Conservation (phyloP, 1,140 invertebrate genomes). For the Drosophila sp. region DNA sequence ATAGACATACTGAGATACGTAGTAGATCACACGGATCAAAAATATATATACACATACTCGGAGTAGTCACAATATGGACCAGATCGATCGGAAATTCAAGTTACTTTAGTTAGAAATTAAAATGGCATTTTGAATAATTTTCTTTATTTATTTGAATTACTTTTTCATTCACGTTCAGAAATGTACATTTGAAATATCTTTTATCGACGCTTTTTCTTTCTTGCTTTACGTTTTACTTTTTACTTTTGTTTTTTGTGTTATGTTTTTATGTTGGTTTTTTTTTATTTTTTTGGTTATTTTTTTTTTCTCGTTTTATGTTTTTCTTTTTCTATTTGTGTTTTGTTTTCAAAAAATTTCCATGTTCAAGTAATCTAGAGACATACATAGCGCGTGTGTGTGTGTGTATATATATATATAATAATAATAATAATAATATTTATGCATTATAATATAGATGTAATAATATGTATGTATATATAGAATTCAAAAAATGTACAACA, state of each 20-base stretch:
- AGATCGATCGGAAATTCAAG: too few species aligned
- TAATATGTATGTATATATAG: constrained; percentile 59
- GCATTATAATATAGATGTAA: constrained; percentile 22
- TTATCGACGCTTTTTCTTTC: constrained; percentile 28
- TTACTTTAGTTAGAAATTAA: background rate
- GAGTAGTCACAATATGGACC: too few species aligned
- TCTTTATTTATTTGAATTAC: constrained; percentile 57
- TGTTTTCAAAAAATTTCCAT: constrained; percentile 66
- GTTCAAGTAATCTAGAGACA: constrained; percentile 75
- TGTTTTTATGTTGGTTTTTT: constrained; percentile 37
- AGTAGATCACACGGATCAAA: too few species aligned
- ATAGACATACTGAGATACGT: too few species aligned
- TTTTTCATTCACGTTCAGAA: constrained; percentile 74
- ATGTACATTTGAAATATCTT: constrained; percentile 69
- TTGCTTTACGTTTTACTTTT: constrained; percentile 29
- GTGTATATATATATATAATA: constrained; percentile 43
- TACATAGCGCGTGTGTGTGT: constrained; percentile 35
- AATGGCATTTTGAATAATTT: constrained; percentile 32
- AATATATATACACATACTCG: too few species aligned
- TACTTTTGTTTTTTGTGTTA: constrained; percentile 22
- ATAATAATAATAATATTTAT: constrained; percentile 56
- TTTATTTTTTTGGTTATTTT: constrained; percentile 39
- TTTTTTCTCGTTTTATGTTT: constrained; percentile 40
- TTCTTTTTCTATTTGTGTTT: constrained; percentile 35
- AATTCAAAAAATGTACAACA: constrained; percentile 81